Base-by-base conservation (phyloP, 2,888 invertebrate species). In the Dendrolimus pini region DNA sequence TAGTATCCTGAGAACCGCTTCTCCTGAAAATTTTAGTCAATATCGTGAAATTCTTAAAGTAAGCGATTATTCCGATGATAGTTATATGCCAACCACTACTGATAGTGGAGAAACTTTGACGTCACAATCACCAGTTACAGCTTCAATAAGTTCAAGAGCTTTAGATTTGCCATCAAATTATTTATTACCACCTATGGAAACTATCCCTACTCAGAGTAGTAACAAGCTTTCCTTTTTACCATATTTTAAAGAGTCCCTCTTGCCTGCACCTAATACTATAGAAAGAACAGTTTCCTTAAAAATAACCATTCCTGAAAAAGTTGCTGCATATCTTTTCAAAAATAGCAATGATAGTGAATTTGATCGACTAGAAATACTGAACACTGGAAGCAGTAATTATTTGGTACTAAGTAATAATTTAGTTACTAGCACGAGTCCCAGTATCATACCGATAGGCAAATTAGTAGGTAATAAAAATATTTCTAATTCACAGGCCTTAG, bases 401-500 rank as follows among this genome's bases (percentile, higher is more conserved):
- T 78, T 89, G 59, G 82, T 89, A 53, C 65, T 89, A 56, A 80
- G 83, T 58, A 88, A 89, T 62, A 80, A 83, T 55, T 62, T 72
- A 55, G 55, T 74, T 8, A 63, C 70, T 9, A 75, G 76, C 59
- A 68, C 68, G 54, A 69, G 66, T 54, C 72, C 76, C 12, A 81
- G 70, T 59, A 80, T 83, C 57, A 81, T 85, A 59, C 85, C 89
- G 0, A 77, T 89, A n/a, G 88, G 83, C 8, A 86, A 81, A 72
- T 64, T 87, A 55, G 74, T 78, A 42, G 74, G 74, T 61, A 78
- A 80, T 77, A 69, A 78, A 57, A 83, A 83, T 62, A 69, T 87
- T 83, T 89, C 89, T 77, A 75, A 84, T 89, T 88, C 90, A 79
- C 89, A 89, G 85, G 88, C 85, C 61, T 70, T 89, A 76, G 87